Evolutionary conservation across 2,888 invertebrate species (phyloP).

Genomic region (Globia sparganii): DNA sequence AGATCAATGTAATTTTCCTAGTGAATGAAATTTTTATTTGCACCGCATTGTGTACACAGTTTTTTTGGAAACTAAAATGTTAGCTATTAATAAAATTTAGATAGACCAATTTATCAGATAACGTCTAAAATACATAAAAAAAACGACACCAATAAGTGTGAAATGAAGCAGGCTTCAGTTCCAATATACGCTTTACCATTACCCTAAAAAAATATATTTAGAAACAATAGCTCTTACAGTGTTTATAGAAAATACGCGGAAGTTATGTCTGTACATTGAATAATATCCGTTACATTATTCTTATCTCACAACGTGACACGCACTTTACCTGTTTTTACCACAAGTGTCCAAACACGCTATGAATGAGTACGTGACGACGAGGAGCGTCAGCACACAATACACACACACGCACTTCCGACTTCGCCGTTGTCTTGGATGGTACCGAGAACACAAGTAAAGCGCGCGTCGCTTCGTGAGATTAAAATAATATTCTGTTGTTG

Average conservation of each 20-base stretch:
- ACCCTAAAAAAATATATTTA: slow-evolving; percentile 17
- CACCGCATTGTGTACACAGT: slow-evolving; percentile 6
- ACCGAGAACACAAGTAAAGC: not conserved
- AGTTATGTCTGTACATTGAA: slow-evolving; percentile 2
- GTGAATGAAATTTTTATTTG: not conserved
- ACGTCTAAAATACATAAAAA: slow-evolving; percentile 1
- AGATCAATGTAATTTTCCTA: not conserved
- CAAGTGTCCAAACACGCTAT: not conserved
- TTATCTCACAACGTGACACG: not conserved
- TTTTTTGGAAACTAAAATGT: slow-evolving; percentile 13
- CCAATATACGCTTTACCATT: slow-evolving; percentile 44
- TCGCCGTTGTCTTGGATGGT: not conserved
- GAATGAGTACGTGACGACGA: not conserved
- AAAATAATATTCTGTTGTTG: not conserved
- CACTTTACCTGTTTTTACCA: not conserved
- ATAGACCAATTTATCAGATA: slow-evolving; percentile 31
- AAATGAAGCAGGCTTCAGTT: slow-evolving; percentile 22
- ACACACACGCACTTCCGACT: not conserved
- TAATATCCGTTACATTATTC: slow-evolving; percentile 7
- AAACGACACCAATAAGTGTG: not conserved
- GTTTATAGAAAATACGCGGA: slow-evolving; percentile 24
- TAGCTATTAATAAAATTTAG: slow-evolving; percentile 19
- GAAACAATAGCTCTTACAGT: slow-evolving; percentile 34
- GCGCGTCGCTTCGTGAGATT: not conserved
- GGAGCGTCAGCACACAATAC: not conserved